Evolutionary conservation across 2,797 vertebrate species (phyloP), one percentile per base, ranked within the genome.

Genomic region (Bucorvus abyssinicus): DNA sequence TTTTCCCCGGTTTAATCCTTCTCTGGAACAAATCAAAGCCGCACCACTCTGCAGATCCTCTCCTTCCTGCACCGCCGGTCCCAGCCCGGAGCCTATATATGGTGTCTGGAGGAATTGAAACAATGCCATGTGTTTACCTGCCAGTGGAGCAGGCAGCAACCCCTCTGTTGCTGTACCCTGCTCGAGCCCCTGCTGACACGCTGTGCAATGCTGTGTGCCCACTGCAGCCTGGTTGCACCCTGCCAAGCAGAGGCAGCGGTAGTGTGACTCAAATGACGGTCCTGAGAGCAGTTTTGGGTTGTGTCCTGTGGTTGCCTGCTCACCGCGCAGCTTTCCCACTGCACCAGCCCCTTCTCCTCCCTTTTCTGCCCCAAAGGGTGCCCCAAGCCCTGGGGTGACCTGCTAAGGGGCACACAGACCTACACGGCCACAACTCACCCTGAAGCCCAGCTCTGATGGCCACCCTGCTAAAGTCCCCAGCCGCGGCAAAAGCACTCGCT

Each of bases 201-300:
- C 38, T 40, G 38, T 40, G 38, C 38, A 40, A 40, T 34, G 42
- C 27, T 45, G 7, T n/a, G 26, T 17, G 44, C 29, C 50, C 8
- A 0, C 30, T 9, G 10, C 36, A 67, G 18, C 50, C 13, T 16
- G 2, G 6, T 21, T 10, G n/a, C 15, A 14, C 4, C 21, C 42
- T 0, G 0, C 5, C 45, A 34, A 59, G 18, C 34, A 32, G 49
- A 42, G 27, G 11, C 15, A 14, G 10, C 2, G 1, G 12, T 5
- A 12, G 4, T 3, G 6, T 17, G 10, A 67, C 38, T 36, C 36
- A 44, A 61, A n/a, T 20, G 0, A 9, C 20, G 10, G 12, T 27
- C 23, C 40, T 1, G 1, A 68, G 36, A 47, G 24, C 5, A 38
- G 30, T 38, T 71, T 47, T 67, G 44, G 30, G 7, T 38, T 68